Conservation (phyloP, 2,797 vertebrate genomes). For the Acipenser ruthenus region DNA sequence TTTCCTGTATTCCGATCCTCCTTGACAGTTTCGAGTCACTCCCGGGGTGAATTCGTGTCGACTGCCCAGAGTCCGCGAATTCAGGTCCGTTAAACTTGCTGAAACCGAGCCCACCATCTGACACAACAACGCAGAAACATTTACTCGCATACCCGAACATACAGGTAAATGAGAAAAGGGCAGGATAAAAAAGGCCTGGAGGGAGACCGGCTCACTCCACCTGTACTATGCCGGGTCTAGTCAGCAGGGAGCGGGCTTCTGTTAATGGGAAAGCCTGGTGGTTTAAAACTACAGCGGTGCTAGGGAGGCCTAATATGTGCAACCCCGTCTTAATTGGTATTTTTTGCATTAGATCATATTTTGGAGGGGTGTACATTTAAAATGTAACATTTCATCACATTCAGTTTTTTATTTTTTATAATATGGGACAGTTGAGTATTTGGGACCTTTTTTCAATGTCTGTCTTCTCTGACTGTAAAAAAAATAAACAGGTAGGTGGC, state of each 20-base stretch:
- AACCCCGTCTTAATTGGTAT: too few relatives aligned
- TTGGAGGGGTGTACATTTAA: too few relatives aligned
- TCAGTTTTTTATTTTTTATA: too few relatives aligned
- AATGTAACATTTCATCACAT: too few relatives aligned
- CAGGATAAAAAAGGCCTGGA: background rate
- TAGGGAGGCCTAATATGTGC: constrained; percentile 4
- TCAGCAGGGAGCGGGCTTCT: constrained; percentile 19
- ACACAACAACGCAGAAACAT: background rate
- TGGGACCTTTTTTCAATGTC: too few relatives aligned
- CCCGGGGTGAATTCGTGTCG: constrained; percentile 91
- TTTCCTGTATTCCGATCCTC: constrained; percentile 39
- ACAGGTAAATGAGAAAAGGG: constrained; percentile 5
- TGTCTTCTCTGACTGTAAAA: too few relatives aligned
- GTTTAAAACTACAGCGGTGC: constrained; percentile 5
- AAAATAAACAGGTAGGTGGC: too few relatives aligned
- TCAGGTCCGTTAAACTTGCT: constrained; percentile 57
- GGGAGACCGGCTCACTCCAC: constrained; percentile 10
- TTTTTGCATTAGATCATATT: too few relatives aligned
- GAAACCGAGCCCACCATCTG: background rate
- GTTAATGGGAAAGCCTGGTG: constrained; percentile 12
- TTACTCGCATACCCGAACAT: background rate
- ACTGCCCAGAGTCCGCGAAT: constrained; percentile 99
- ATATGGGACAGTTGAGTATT: too few relatives aligned
- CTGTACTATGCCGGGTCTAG: constrained; percentile 21
- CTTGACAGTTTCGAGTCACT: constrained; percentile 50